Evolutionary conservation across 2,113 vertebrate genomes (phyloP).

Genomic region (Rutilus rutilus): DNA sequence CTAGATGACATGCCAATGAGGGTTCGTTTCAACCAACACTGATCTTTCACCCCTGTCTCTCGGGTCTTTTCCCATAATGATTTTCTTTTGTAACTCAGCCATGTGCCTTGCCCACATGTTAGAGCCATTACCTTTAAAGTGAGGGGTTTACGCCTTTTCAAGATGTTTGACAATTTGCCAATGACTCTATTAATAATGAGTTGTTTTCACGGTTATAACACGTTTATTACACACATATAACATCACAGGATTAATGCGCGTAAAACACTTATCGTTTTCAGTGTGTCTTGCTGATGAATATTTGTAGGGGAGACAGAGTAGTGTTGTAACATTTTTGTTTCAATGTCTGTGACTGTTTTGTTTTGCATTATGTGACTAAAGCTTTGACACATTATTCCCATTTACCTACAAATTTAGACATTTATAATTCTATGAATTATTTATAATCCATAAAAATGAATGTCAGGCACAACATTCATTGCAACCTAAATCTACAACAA

Average conservation of each 20-base stretch:
- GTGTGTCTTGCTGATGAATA: background rate
- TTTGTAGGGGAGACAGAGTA: constrained; percentile 18
- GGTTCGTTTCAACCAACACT: constrained; percentile 63
- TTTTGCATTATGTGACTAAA: constrained; percentile 25
- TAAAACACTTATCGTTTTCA: background rate
- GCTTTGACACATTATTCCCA: background rate
- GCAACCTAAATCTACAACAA: background rate
- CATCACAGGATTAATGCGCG: constrained; percentile 41
- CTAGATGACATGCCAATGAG: constrained; percentile 73
- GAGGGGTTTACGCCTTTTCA: constrained; percentile 73
- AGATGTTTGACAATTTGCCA: constrained; percentile 78
- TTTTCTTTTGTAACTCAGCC: constrained; percentile 64
- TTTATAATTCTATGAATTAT: background rate
- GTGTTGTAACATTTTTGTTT: constrained; percentile 23
- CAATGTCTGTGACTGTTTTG: background rate
- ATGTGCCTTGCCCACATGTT: constrained; percentile 72
- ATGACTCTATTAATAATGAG: constrained; percentile 73
- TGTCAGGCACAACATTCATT: background rate
- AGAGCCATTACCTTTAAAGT: constrained; percentile 73
- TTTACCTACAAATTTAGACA: background rate
- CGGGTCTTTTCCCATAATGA: constrained; percentile 61
- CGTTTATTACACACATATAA: constrained; percentile 63
- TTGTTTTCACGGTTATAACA: constrained; percentile 75
- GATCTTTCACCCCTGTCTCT: constrained; percentile 74
- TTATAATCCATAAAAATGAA: background rate